Conservation (phyloP, 2,888 invertebrate species). For the Cantharis lateralis region DNA sequence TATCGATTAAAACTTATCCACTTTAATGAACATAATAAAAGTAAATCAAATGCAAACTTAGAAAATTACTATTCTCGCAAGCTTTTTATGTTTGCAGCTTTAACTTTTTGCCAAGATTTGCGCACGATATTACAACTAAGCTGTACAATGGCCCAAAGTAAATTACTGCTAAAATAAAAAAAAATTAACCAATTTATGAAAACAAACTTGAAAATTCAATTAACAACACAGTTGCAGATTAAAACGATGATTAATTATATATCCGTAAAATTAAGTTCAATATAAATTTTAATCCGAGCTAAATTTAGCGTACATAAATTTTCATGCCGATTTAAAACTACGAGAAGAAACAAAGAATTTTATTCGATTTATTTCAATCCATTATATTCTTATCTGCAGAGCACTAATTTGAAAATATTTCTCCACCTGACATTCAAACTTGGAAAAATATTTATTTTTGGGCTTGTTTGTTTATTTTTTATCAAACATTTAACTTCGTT, state of each 20-base stretch:
- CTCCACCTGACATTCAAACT: neutral
- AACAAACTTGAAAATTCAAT: neutral
- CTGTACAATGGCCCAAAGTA: neutral
- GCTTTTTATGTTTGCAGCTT: slow-evolving; percentile 1
- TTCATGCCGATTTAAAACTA: neutral
- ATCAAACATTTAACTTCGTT: too few species aligned
- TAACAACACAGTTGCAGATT: neutral
- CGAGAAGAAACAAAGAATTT: neutral
- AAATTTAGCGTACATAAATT: neutral
- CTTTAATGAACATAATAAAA: slow-evolving; percentile 6
- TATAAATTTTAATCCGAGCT: neutral
- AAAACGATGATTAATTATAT: neutral
- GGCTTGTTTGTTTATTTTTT: too few species aligned
- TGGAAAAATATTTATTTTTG: too few species aligned
- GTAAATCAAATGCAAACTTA: slow-evolving; percentile 10
- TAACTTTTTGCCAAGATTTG: neutral
- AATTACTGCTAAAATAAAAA: neutral
- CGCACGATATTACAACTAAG: neutral
- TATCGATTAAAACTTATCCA: slow-evolving; percentile 1
- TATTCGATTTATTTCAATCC: neutral
- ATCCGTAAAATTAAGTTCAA: neutral
- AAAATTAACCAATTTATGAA: neutral
- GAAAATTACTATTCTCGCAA: slow-evolving; percentile 5
- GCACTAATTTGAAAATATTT: neutral
- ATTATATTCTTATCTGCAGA: neutral